Evolutionary conservation across 2,113 vertebrate genomes (phyloP).

Genomic region (Callocephalon fimbriatum): DNA sequence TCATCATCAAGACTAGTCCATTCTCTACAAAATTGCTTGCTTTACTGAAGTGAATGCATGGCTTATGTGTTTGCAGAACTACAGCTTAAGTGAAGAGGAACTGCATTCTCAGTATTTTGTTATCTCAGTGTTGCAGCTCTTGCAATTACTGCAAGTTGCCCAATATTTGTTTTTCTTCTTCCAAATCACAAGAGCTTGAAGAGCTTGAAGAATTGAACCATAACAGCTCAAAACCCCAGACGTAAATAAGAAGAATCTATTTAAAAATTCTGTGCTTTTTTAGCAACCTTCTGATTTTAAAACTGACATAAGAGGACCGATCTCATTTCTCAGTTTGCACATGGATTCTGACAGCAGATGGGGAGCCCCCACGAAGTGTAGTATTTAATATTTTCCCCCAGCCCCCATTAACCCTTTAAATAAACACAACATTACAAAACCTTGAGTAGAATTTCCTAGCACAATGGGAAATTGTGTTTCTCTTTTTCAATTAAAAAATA

Average conservation of each 20-base stretch:
- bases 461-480: background rate
- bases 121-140: constrained; percentile 60
- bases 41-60: background rate
- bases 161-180: constrained; percentile 61
- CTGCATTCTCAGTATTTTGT: constrained; percentile 13
- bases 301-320: background rate
- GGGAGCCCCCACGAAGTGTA: background rate
- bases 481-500: background rate
- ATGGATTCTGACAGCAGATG: background rate
- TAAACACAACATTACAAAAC: background rate
- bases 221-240: constrained; percentile 34
- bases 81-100: background rate
- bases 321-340: background rate
- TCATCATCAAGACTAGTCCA: background rate
- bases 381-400: background rate
- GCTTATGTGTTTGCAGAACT: background rate
- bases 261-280: background rate
- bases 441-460: background rate
- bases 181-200: constrained; percentile 36
- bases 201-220: constrained; percentile 51
- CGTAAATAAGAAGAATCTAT: constrained; percentile 38
- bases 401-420: background rate
- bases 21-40: background rate
- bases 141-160: constrained; percentile 49
- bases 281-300: constrained; percentile 33